Evolutionary conservation across 2,797 vertebrate genomes (phyloP).

Genomic region (Lindbergichthys nudifrons): DNA sequence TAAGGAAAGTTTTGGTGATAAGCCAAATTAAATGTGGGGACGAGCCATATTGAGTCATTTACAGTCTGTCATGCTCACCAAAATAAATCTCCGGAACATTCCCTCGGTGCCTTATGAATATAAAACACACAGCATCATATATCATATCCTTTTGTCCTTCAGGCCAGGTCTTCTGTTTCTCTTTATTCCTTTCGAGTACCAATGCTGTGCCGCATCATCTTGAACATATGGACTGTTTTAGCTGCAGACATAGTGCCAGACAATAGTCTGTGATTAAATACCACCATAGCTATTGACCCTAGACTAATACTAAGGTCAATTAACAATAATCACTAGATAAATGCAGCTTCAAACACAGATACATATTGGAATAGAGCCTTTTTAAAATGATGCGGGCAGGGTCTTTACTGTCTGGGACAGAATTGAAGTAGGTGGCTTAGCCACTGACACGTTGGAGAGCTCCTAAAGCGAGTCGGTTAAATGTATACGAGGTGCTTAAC

Average conservation of each 20-base stretch:
- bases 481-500: conserved; percentile 73
- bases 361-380: conserved; percentile 51
- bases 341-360: conserved; percentile 64
- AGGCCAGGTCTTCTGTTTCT: conserved; percentile 26
- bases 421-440: conserved; percentile 68
- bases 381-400: conserved; percentile 29
- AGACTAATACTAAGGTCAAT: conserved; percentile 66
- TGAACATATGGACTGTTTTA: conserved; percentile 22
- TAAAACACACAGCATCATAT: conserved; percentile 36
- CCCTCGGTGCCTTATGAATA: conserved; percentile 39
- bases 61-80: conserved; percentile 31
- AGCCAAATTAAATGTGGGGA: conserved; percentile 48
- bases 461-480: conserved; percentile 69
- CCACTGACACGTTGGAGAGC: conserved; percentile 28
- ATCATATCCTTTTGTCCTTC: conserved; percentile 12
- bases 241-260: conserved; percentile 39
- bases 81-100: conserved; percentile 52
- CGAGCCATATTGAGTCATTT: conserved; percentile 59
- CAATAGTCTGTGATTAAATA: conserved; percentile 51
- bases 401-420: conserved; percentile 62
- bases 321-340: conserved; percentile 55
- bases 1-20: conserved; percentile 45
- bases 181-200: conserved; percentile 22
- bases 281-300: conserved; percentile 42
- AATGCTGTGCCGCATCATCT: conserved; percentile 17